Percentiles rank a stretch among this genome's conserved stretches.
These are phyloP conservation scores for Cochlearius cochlearius DNA, from an alignment of 2,113 vertebrate genomes.

Conservation along the genomic window DNA sequence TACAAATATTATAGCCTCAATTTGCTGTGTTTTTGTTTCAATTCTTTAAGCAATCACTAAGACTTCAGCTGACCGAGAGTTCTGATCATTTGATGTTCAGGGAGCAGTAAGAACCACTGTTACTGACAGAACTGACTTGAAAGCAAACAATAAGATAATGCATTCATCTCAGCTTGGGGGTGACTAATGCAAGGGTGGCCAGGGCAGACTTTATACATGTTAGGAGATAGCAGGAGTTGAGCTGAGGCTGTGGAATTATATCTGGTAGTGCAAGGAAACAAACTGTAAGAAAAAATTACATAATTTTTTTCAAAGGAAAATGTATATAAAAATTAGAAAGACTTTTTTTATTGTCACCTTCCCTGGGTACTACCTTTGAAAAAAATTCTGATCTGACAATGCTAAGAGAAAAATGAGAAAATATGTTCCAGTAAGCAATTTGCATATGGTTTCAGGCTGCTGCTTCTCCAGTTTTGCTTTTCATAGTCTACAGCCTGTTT, in stretches of 20 bases:
- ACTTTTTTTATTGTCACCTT: neutral
- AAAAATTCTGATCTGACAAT: neutral
- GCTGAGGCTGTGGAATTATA: neutral
- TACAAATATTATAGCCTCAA: neutral
- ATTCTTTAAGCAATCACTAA: neutral
- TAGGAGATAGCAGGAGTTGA: neutral
- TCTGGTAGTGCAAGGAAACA: neutral
- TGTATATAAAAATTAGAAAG: neutral
- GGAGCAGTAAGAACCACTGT: neutral
- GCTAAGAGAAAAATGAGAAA: neutral
- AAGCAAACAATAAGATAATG: neutral
- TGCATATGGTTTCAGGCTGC: neutral
- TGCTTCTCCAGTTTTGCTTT: neutral
- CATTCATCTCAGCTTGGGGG: neutral
- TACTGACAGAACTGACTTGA: neutral
- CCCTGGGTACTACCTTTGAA: neutral
- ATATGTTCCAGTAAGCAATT: neutral
- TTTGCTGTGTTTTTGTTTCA: neutral
- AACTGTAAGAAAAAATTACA: neutral
- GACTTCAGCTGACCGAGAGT: neutral
- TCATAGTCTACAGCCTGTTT: neutral
- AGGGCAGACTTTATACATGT: neutral
- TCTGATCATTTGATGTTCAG: neutral
- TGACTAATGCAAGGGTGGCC: neutral
- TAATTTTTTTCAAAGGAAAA: neutral